Conservation (phyloP, 2,888 invertebrate species). For the Steromphala cineraria region DNA sequence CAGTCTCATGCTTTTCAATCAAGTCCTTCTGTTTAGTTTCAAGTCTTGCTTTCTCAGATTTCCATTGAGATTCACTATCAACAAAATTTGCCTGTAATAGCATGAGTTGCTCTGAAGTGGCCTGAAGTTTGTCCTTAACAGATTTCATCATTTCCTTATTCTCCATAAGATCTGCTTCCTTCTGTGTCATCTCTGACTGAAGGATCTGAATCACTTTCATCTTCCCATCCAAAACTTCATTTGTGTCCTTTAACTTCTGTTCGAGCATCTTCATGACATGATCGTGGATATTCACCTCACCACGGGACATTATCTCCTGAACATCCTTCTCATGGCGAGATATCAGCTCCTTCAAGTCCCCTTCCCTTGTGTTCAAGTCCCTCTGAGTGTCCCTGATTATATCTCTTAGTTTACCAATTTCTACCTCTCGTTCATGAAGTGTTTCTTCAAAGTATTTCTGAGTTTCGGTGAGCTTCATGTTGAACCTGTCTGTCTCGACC, state of each 20-base stretch:
- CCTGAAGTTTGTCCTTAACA: constrained; percentile 84
- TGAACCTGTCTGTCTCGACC: constrained; percentile 60
- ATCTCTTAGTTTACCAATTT: constrained; percentile 51
- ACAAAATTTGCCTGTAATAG: constrained; percentile 87
- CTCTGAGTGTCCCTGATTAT: constrained; percentile 56
- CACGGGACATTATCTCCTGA: constrained; percentile 63
- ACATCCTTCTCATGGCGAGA: constrained; percentile 66
- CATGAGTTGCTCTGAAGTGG: constrained; percentile 87
- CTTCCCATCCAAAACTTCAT: constrained; percentile 69
- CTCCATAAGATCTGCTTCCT: constrained; percentile 62
- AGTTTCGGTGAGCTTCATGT: constrained; percentile 61
- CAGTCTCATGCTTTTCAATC: constrained; percentile 65
- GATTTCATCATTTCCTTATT: constrained; percentile 79
- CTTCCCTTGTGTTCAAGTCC: constrained; percentile 59
- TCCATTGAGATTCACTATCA: constrained; percentile 83
- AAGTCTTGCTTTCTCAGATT: constrained; percentile 80
- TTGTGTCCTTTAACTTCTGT: constrained; percentile 67
- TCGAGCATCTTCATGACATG: constrained; percentile 67
- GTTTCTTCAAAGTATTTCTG: constrained; percentile 70
- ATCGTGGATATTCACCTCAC: constrained; percentile 67
- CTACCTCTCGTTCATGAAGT: constrained; percentile 63
- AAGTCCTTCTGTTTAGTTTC: constrained; percentile 76
- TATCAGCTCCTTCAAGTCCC: constrained; percentile 64
- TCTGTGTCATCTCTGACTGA: constrained; percentile 62
- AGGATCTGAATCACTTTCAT: constrained; percentile 68